Base-by-base conservation (phyloP, 1,140 invertebrate genomes). In the Trialeurodes vaporariorum region DNA sequence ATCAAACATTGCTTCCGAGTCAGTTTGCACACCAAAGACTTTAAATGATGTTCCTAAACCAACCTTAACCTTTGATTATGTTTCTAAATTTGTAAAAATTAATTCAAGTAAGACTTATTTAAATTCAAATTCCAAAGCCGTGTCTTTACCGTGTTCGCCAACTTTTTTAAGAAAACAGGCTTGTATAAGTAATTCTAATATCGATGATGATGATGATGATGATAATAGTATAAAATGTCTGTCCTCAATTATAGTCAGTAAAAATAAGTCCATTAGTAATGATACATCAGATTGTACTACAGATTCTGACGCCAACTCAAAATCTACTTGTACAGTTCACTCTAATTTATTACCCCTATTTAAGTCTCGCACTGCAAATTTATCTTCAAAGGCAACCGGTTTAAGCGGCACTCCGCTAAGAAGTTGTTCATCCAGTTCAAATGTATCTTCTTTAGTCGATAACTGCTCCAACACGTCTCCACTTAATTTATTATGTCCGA, bases 81-180 rank as follows among this genome's bases (percentile, higher is more conserved):
- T 49, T 49, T 49, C 34, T 49, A 49, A 49, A 17, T 49, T 49
- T 49, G 34, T 49, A 9, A 49, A 49, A 49, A 49, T 49, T 49
- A 49, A 49, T 49, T 49, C 34, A 49, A 5, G 34, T 49, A 49
- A 64, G 25, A 66, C 23, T 59, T 69, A 67, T 60, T 24, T 65
- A 12, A 63, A 58, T 23, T 62, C 64, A 27, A 70, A 67, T 61
- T n/a, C 61, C 17, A 71, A 71, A 65, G 68, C 70, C n/a, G 62
- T 49, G 25, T 72, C 63, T 26, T 71, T 70, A 71, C 73, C 72
- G 21, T 71, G 60, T 49, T 74, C 72, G 2, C 72, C 68, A 40
- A 75, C 70, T 23, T 70, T 70, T 64, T 63, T 27, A 5, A 66
- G 70, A 49, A 68, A 64, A 49, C 64, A 58, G 25, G 21, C 64